Base-by-base conservation (phyloP, 2,113 vertebrate genomes). In the Ifrita kowaldi region DNA sequence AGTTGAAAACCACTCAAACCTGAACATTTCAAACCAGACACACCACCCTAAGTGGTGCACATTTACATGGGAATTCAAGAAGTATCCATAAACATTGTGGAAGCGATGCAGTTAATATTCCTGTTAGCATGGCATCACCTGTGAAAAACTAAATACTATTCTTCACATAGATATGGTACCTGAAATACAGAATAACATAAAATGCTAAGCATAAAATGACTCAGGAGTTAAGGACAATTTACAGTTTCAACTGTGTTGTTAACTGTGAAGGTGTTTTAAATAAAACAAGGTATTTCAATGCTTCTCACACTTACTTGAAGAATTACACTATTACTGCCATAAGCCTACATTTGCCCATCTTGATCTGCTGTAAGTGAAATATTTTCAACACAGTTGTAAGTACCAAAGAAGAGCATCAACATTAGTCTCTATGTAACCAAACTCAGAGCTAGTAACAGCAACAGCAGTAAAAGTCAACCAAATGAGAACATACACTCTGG, bases 161-260 rank as follows among this genome's bases (percentile, higher is more conserved):
- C 53, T 74, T 41, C 28, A 74, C 3, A 6, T 7, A 59, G 37
- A 75, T 47, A 83, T 37, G 13, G 17, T 22, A 50, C 33, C 47
- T 46, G 33, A 42, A 79, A 79, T 22, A 67, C 7, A 62, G 27
- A 55, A 11, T 32, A 52, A 52, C 18, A 55, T 27, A 13, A 37
- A 87, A 71, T 37, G 35, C 74, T 96, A 94, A 7, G 44, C 33
- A 88, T 52, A 83, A 87, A 56, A 68, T 46, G 32, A 84, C n/a
- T 50, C 44, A 17, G 23, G 27, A 35, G 70, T 92, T 88, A 97
- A 97, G 93, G 91, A 63, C 69, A 90, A 93, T 49, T 97, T 88
- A 97, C 92, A 97, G 80, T 93, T 96, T 96, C 77, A 49, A 22
- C 26, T 49, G 41, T 83, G 24, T 80, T 89, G 87, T 93, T 97